Evolutionary conservation across 2,888 invertebrate species (phyloP).

Genomic region (Pardosa pseudoannulata): DNA sequence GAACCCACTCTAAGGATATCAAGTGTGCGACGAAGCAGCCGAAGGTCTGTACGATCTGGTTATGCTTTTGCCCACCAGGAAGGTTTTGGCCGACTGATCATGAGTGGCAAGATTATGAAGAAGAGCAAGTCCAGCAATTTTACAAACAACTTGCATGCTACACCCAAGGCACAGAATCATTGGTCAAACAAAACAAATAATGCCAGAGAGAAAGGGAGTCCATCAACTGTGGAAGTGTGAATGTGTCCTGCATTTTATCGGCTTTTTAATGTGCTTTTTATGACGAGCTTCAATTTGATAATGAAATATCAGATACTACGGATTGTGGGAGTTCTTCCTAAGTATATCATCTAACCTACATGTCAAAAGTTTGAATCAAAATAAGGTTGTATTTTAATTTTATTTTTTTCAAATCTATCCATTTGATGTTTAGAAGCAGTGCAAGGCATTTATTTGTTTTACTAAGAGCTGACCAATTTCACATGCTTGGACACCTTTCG

Average conservation of each 20-base stretch:
- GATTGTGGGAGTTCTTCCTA: background rate
- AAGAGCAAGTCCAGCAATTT: slow-evolving; percentile 70
- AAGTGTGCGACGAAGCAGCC: slow-evolving; percentile 90
- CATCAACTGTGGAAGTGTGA: slow-evolving; percentile 59
- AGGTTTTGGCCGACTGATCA: slow-evolving; percentile 97
- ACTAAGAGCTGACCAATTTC: background rate
- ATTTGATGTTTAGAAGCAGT: background rate
- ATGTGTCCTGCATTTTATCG: background rate
- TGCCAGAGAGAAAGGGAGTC: slow-evolving; percentile 47
- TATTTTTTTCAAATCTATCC: no score
- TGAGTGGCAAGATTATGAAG: slow-evolving; percentile 95
- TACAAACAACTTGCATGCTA: slow-evolving; percentile 48
- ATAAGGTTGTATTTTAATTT: background rate
- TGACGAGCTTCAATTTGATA: slow-evolving; percentile 19
- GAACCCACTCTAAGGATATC: slow-evolving; percentile 90
- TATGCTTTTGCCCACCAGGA: slow-evolving; percentile 99
- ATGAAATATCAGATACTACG: background rate
- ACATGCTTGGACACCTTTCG: background rate
- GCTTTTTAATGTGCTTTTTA: slow-evolving; percentile 4
- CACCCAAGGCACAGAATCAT: slow-evolving; percentile 56
- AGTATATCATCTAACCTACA: background rate
- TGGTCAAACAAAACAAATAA: slow-evolving; percentile 42
- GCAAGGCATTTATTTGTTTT: background rate
- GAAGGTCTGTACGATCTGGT: slow-evolving; percentile 95
- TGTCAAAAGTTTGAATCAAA: background rate